phyloP scores from a whole-genome alignment of 1,140 invertebrate species.

The Akabosia matsudoensis region DNA sequence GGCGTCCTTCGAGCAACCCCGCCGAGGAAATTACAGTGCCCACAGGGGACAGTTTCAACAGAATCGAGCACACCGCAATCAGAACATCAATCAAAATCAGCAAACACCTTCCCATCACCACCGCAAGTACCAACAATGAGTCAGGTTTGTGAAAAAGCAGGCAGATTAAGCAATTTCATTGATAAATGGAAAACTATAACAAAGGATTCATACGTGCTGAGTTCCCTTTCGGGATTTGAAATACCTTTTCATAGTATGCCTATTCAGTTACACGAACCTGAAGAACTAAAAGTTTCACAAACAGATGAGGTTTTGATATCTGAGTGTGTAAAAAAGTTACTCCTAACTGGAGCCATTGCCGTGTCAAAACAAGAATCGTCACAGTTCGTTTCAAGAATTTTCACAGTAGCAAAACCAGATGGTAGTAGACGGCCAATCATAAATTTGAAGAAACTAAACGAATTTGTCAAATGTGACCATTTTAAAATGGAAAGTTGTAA shows the following conservation, averaged over 20 bases:
- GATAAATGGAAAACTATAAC: constrained; percentile 7
- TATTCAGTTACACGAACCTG: not conserved
- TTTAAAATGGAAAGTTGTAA: constrained; percentile 40
- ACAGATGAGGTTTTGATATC: not conserved
- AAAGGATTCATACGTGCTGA: not conserved
- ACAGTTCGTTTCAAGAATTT: constrained; percentile 24
- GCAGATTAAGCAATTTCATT: not conserved
- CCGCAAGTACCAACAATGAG: not conserved
- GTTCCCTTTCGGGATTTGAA: not conserved
- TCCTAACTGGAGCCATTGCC: not conserved
- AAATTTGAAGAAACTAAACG: constrained; percentile 35
- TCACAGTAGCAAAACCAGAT: constrained; percentile 28
- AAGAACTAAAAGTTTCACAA: not conserved
- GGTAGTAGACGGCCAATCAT: constrained; percentile 25
- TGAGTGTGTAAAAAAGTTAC: not conserved
- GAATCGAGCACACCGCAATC: too few species aligned
- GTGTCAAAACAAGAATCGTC: not conserved
- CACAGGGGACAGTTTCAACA: too few species aligned
- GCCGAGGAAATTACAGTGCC: too few species aligned
- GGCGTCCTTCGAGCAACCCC: too few species aligned
- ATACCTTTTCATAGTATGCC: not conserved
- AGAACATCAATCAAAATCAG: too few species aligned
- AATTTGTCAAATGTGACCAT: constrained; percentile 22
- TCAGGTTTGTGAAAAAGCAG: not conserved
- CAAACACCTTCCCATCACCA: not conserved